These are phyloP conservation scores for Suricata suricatta DNA, from an alignment of 2,113 vertebrate species.

Conservation along the genomic window DNA sequence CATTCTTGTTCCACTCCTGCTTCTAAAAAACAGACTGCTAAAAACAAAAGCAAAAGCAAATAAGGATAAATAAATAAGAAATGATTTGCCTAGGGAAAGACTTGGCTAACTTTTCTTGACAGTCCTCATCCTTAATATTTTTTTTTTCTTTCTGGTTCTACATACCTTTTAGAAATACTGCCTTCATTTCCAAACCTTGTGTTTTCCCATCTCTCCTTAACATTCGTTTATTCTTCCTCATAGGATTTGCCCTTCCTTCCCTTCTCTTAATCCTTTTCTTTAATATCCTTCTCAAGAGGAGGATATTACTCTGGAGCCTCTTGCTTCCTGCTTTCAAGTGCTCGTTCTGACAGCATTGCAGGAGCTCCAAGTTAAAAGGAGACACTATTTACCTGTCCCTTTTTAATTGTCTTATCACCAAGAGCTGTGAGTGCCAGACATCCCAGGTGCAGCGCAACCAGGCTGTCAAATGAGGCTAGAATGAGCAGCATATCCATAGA, in stretches of 20 bases:
- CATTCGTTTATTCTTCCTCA: no score
- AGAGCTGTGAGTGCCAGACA: slow-evolving; percentile 1
- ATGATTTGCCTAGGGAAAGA: not conserved
- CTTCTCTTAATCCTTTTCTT: not conserved
- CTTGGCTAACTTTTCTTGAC: not conserved
- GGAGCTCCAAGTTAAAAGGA: not conserved
- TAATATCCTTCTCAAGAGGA: not conserved
- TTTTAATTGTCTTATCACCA: not conserved
- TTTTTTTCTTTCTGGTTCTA: not conserved
- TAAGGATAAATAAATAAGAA: not conserved
- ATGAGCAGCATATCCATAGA: not conserved
- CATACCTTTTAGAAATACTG: not conserved
- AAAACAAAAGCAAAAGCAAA: not conserved
- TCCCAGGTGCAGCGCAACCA: not conserved
- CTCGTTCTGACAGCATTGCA: not conserved
- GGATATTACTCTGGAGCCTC: not conserved
- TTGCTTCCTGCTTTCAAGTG: not conserved
- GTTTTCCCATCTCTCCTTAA: not conserved
- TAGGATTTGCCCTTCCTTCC: not conserved
- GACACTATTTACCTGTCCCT: not conserved
- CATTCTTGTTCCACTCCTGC: not conserved
- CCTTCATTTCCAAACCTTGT: not conserved
- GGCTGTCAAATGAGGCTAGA: not conserved
- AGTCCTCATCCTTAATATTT: not conserved
- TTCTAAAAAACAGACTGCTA: not conserved